Base-by-base conservation (phyloP, 2,113 vertebrate species). In the human region DNA sequence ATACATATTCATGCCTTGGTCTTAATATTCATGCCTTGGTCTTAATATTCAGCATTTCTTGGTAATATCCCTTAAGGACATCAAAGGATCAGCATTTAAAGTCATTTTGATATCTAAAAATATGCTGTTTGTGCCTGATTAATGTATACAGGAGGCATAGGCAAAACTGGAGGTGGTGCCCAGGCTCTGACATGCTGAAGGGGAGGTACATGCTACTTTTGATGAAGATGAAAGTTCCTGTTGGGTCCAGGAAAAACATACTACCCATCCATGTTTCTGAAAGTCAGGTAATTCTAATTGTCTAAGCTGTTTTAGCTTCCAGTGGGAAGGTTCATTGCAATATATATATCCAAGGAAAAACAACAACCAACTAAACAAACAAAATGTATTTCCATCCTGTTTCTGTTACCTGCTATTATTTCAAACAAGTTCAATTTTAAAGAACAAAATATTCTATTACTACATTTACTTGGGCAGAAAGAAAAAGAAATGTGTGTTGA, bases 1-100 rank as follows among this genome's bases (percentile, higher is more conserved):
- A 88, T 96, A 78, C 76, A 96, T 96, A 97, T 93, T 96, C 90
- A 97, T 93, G 75, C 4, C 73, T 90, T 92, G 14, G 38, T 94
- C 82, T 89, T 90, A 89, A 82, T 84, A 59, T 78, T 95, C 5
- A 97, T 93, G 75, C 3, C 78, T 90, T 92, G 12, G 35, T 94
- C 82, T 89, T 90, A 89, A 82, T 84, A 59, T 78, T 95, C 4
- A 0, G 81, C 43, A 92, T 94, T 94, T 85, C 45, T 88, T 93
- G 32, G 70, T 93, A 64, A 55, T 75, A 92, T 81, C 40, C 86
- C 81, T 95, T 92, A 85, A 95, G 75, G 86, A 89, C 4, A 73
- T 93, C 45, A 91, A 68, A 85, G 30, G 35, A 86, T 91, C 76
- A 94, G 45, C 40, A 75, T 78, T 82, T 90, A 50, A 80, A 90